phyloP scores from a whole-genome alignment of 2,888 invertebrate genomes.

The Hymenopus coronatus region DNA sequence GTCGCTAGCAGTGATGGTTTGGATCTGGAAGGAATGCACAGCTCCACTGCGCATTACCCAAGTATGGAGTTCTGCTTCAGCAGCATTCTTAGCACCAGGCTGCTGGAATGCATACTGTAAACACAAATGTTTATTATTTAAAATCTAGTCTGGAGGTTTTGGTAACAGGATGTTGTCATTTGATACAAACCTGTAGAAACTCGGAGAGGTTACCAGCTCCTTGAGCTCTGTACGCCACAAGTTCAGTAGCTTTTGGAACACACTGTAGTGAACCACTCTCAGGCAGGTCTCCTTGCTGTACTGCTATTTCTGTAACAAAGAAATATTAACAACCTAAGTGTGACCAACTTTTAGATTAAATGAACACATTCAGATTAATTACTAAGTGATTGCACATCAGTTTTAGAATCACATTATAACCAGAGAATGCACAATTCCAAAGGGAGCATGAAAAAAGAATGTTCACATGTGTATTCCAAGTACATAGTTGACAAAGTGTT shows the following conservation, averaged over 20 bases:
- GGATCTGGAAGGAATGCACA: constrained; percentile 32
- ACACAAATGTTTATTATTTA: not conserved
- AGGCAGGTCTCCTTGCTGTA: not conserved
- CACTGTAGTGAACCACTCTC: constrained; percentile 27
- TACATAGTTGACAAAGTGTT: too few relatives aligned
- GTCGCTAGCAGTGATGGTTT: constrained; percentile 20
- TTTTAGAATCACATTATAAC: too few relatives aligned
- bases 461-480: too few relatives aligned
- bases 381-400: too few relatives aligned
- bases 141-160: not conserved
- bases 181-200: constrained; percentile 33
- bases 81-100: not conserved
- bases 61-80: constrained; percentile 38
- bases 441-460: too few relatives aligned
- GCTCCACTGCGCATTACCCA: constrained; percentile 38
- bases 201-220: constrained; percentile 35
- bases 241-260: constrained; percentile 27
- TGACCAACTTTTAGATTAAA: too few relatives aligned
- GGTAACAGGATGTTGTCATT: not conserved
- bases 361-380: too few relatives aligned
- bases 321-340: not conserved
- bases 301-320: not conserved
- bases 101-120: constrained; percentile 34
- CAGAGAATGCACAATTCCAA: too few relatives aligned
- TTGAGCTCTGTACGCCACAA: constrained; percentile 32